Evolutionary conservation across 2,888 invertebrate genomes (phyloP), one percentile per base, ranked within the genome.

Genomic region (Mongoloraphidia duomilia): DNA sequence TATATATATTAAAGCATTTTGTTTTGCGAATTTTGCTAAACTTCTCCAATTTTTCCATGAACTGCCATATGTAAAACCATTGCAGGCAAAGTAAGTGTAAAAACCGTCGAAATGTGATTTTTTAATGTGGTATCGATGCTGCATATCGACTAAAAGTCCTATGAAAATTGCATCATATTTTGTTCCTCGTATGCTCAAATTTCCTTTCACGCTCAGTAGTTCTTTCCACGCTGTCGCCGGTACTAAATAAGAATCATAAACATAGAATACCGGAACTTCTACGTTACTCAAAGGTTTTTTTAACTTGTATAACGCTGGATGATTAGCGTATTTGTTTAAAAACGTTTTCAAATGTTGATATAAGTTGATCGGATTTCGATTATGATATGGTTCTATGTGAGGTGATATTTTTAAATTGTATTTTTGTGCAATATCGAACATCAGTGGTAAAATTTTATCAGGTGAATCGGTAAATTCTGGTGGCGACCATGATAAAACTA

Each of bases 81-180:
- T 75, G 8, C 71, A 70, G 2, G 76, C 76, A 61, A 79, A 79
- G 56, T 80, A 79, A 1, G 79, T 79, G 61, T 80, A 80, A 56
- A 77, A 75, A 1, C 79, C 73, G 56, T 73, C 72, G 54, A 73
- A 73, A 51, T 70, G 66, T 2, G 71, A 69, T 49, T 67, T 67
- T 55, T 70, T 71, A 41, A 74, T 69, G 53, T 73, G 72, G 53
- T 65, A 65, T 49, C 67, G 64, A 57, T 77, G 75, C 34, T 69
- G 67, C 36, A 68, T 60, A 44, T 77, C 74, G 2, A 75, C 75
- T 14, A 78, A 58, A 10, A 79, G 64, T 2, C 76, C 79, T 39
- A 79, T 65, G 56, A 76, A 75, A 38, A 77, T 66, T 1, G 70
- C 75, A 62, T 80, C 78, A 39, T 70, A 62, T 41, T 68, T 65